phyloP scores from a whole-genome alignment of 2,113 vertebrate species.

The Heterotis niloticus region DNA sequence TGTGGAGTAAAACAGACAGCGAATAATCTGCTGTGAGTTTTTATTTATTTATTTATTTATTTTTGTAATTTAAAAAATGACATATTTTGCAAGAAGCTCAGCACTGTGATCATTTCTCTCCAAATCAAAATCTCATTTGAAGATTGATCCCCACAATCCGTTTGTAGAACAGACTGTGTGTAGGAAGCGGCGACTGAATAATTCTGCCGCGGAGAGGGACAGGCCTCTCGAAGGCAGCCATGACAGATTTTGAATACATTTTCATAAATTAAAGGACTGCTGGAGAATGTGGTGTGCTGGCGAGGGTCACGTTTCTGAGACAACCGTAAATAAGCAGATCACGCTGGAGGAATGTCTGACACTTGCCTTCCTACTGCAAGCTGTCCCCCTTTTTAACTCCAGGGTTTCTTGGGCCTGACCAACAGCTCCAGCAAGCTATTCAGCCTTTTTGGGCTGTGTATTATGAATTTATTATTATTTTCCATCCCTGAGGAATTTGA shows the following conservation, averaged over 20 bases:
- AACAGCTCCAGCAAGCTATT: constrained; percentile 32
- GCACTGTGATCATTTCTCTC: constrained; percentile 12
- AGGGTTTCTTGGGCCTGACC: constrained; percentile 35
- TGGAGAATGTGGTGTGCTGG: constrained; percentile 46
- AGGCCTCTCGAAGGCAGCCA: constrained; percentile 7
- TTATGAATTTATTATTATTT: constrained; percentile 3
- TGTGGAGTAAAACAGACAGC: neutral
- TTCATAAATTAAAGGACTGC: constrained; percentile 51
- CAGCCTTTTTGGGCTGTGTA: constrained; percentile 34
- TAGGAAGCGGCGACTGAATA: constrained; percentile 44
- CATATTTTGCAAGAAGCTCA: neutral
- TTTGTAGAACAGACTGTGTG: constrained; percentile 53
- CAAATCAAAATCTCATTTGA: constrained; percentile 19
- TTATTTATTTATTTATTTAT: neutral
- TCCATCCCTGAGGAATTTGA: neutral
- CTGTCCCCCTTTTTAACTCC: constrained; percentile 33
- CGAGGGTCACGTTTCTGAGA: constrained; percentile 36
- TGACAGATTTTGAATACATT: constrained; percentile 50
- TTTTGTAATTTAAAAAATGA: neutral
- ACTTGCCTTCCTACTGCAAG: constrained; percentile 46
- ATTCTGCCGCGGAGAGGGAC: constrained; percentile 24
- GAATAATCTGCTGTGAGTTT: neutral
- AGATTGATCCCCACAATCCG: constrained; percentile 29
- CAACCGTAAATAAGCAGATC: constrained; percentile 39
- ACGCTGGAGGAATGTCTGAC: constrained; percentile 41